phyloP scores from a whole-genome alignment of 2,797 vertebrate species.

The Clarias laeviceps region DNA sequence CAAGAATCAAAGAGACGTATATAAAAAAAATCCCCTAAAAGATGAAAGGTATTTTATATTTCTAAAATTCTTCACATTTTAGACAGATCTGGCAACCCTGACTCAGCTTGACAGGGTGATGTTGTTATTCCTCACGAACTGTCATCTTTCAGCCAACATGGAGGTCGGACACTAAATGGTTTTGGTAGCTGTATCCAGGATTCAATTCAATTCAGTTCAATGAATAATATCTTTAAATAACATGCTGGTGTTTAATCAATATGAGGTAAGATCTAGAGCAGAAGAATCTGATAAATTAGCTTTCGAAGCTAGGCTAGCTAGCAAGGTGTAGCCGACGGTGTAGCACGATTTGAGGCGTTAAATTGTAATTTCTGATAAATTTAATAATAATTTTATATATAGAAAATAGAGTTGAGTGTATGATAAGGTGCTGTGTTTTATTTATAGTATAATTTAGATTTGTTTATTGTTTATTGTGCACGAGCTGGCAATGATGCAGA shows the following conservation, averaged over 20 bases:
- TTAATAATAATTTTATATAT: not conserved
- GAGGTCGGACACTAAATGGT: not conserved
- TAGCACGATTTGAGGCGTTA: not conserved
- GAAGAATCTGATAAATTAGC: not conserved
- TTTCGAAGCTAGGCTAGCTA: conserved; percentile 3
- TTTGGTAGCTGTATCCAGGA: not conserved
- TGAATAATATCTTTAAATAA: not conserved
- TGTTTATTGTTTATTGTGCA: not conserved
- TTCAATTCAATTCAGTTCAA: too few species aligned
- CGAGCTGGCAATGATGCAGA: not conserved
- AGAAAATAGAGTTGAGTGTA: not conserved
- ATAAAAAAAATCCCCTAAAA: too few species aligned
- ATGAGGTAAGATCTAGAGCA: conserved; percentile 42
- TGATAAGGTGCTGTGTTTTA: not conserved
- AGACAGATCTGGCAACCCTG: conserved; percentile 28
- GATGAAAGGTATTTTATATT: too few species aligned
- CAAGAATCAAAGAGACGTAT: too few species aligned
- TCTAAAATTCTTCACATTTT: not conserved
- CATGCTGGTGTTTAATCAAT: conserved; percentile 19
- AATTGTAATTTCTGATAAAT: not conserved
- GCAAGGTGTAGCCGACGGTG: not conserved
- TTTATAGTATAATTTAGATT: not conserved
- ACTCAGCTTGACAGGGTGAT: conserved; percentile 13
- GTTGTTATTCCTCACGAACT: not conserved
- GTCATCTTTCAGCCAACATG: conserved; percentile 7